Conservation (phyloP, 2,888 invertebrate species). For the Drosophila prolongata region DNA sequence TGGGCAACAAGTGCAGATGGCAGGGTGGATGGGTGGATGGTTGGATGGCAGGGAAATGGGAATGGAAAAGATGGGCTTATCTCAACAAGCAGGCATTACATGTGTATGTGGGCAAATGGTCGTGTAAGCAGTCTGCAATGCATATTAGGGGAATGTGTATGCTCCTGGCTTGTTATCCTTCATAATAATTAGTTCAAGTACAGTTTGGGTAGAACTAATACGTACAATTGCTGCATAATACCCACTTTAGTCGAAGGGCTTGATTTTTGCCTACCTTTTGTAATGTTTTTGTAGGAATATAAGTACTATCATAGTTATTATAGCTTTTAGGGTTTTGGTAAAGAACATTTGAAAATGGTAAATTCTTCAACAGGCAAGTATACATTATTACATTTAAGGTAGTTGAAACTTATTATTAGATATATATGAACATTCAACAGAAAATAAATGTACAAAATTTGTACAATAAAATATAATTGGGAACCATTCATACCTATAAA, state of each 20-base stretch:
- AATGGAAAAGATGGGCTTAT: conserved; percentile 23
- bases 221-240: conserved; percentile 31
- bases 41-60: conserved; percentile 17
- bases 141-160: conserved; percentile 24
- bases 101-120: conserved; percentile 37
- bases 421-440: no score
- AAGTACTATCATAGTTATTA: neutral
- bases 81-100: conserved; percentile 41
- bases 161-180: conserved; percentile 22
- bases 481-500: neutral
- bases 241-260: conserved; percentile 10
- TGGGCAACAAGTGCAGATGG: conserved; percentile 45
- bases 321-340: neutral
- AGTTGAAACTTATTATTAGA: no score
- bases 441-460: no score
- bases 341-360: no score
- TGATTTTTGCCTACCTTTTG: conserved; percentile 1
- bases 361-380: no score
- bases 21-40: no score
- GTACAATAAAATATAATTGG: no score
- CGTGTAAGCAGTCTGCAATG: conserved; percentile 30
- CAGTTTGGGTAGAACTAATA: conserved; percentile 22
- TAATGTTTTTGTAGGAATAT: conserved; percentile 4
- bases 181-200: conserved; percentile 40
- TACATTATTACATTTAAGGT: no score